Conservation (phyloP, 2,888 invertebrate species). For the Dolomedes plantarius region DNA sequence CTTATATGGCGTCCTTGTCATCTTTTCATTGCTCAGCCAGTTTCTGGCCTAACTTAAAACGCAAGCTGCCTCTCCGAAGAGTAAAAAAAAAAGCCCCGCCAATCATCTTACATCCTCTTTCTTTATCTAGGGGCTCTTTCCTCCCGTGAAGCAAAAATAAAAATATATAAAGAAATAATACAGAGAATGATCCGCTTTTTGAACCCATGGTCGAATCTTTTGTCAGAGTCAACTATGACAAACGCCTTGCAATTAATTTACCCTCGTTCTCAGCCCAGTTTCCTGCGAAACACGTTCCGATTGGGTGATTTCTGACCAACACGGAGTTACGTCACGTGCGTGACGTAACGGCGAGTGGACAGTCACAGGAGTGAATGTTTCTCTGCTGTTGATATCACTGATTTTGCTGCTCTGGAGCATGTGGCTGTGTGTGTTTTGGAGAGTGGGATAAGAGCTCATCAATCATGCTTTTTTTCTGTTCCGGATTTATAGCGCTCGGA, state of each 20-base stretch:
- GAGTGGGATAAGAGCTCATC: too few relatives aligned
- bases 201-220: constrained; percentile 13
- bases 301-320: constrained; percentile 41
- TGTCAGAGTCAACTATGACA: constrained; percentile 46
- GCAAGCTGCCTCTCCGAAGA: too few relatives aligned
- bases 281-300: constrained; percentile 31
- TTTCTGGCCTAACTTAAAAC: background rate
- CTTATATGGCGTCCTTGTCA: constrained; percentile 15
- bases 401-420: background rate
- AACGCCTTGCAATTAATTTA: constrained; percentile 55
- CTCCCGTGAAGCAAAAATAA: background rate
- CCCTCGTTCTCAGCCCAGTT: constrained; percentile 36
- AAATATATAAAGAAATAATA: constrained; percentile 25
- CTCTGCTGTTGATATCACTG: background rate
- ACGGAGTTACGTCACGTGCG: constrained; percentile 25
- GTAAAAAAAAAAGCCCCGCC: background rate
- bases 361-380: background rate
- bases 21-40: background rate
- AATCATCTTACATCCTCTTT: constrained; percentile 24
- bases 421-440: too few relatives aligned
- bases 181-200: background rate
- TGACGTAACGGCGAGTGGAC: constrained; percentile 9
- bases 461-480: too few relatives aligned
- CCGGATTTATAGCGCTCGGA: too few relatives aligned
- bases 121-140: constrained; percentile 20